phyloP scores from a whole-genome alignment of 2,888 invertebrate genomes.

The Drymonia ruficornis region DNA sequence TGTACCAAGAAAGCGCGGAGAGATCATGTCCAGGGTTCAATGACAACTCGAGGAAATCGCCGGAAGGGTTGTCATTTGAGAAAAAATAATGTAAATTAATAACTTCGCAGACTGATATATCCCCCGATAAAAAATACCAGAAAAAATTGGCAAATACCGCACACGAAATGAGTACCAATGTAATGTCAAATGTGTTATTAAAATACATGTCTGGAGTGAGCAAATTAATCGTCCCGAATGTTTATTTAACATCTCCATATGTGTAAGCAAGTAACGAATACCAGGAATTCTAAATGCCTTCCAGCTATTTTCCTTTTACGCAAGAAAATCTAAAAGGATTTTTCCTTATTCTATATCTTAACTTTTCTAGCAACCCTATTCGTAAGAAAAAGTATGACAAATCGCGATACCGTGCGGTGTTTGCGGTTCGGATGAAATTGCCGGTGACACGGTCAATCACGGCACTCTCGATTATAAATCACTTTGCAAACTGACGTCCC shows the following conservation, averaged over 20 bases:
- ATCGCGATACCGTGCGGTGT: constrained; percentile 54
- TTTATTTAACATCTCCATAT: neutral
- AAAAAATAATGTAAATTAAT: constrained; percentile 31
- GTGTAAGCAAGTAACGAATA: neutral
- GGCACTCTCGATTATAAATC: constrained; percentile 49
- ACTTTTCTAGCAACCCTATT: constrained; percentile 41
- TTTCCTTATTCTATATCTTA: neutral
- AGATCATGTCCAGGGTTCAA: constrained; percentile 48
- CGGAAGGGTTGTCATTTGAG: constrained; percentile 43
- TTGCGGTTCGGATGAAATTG: constrained; percentile 48
- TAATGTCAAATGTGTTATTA: constrained; percentile 15
- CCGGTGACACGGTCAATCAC: constrained; percentile 43
- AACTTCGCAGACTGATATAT: constrained; percentile 38
- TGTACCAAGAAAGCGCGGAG: constrained; percentile 48
- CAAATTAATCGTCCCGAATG: constrained; percentile 6
- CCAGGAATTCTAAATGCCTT: neutral
- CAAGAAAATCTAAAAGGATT: constrained; percentile 16
- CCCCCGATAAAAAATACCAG: constrained; percentile 28
- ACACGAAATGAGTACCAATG: too few species aligned
- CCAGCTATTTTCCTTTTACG: constrained; percentile 3
- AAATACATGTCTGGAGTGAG: constrained; percentile 19
- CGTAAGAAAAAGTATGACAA: constrained; percentile 71
- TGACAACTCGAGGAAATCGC: constrained; percentile 49
- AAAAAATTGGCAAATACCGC: constrained; percentile 9
- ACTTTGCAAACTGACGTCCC: constrained; percentile 43